phyloP scores from a whole-genome alignment of 1,140 invertebrate species.

The Stratiolaelaps scimitus region DNA sequence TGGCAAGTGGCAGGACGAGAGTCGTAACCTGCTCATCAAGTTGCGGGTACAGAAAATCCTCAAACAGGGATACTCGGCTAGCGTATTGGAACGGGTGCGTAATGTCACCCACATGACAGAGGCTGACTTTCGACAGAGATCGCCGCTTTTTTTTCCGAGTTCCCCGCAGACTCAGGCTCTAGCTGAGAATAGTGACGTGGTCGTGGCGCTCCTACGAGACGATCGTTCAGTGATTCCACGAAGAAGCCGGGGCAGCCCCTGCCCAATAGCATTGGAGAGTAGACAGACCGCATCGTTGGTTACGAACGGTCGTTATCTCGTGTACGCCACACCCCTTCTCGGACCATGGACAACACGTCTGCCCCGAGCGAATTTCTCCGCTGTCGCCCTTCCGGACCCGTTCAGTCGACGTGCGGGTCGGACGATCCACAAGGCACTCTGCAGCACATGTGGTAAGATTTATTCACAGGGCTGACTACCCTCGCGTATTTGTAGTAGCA shows the following conservation, averaged over 20 bases:
- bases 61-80: conserved; percentile 8
- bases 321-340: background rate
- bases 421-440: conserved; percentile 11
- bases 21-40: conserved; percentile 14
- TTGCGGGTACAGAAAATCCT: conserved; percentile 13
- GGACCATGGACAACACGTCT: background rate
- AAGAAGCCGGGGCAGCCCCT: background rate
- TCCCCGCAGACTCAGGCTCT: background rate
- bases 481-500: too few species aligned
- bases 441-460: conserved; percentile 3
- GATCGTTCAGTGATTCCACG: background rate
- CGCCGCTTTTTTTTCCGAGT: background rate
- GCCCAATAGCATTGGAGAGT: background rate
- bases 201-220: background rate
- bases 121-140: background rate
- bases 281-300: background rate
- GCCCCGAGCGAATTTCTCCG: conserved; percentile 14
- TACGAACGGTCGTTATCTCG: conserved; percentile 22
- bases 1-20: conserved; percentile 23
- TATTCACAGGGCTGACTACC: too few species aligned
- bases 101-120: conserved; percentile 5
- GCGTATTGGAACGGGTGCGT: background rate
- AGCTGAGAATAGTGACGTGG: conserved; percentile 18
- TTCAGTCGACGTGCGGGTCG: background rate
- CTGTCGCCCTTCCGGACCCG: conserved; percentile 5